phyloP scores from a whole-genome alignment of 2,113 vertebrate species.

The Sarotherodon lohbergeri region DNA sequence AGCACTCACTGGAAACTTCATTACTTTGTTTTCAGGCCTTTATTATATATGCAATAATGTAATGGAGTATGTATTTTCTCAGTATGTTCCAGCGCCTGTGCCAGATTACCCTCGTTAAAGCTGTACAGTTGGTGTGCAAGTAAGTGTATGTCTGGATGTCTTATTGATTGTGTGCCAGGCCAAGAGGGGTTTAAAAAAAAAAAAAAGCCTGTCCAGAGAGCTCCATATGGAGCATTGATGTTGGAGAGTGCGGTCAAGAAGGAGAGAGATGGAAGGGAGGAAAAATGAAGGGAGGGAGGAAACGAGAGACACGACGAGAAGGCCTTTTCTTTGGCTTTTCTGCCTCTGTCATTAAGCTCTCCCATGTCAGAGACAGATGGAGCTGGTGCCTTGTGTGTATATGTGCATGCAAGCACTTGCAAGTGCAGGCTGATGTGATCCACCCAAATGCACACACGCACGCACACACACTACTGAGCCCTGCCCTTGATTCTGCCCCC shows the following conservation, averaged over 20 bases:
- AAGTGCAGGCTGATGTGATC: conserved; percentile 56
- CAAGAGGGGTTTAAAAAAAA: conserved; percentile 25
- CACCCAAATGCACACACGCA: conserved; percentile 11
- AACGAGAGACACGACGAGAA: conserved; percentile 3
- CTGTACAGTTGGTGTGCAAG: conserved; percentile 8
- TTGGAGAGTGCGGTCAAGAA: conserved; percentile 60
- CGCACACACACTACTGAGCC: conserved; percentile 6
- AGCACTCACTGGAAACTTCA: conserved; percentile 27
- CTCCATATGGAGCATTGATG: conserved; percentile 72
- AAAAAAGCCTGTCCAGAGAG: conserved; percentile 50
- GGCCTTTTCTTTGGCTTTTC: conserved; percentile 63
- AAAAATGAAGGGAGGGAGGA: conserved; percentile 27
- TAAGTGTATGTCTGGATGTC: conserved; percentile 31
- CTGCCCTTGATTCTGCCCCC: conserved; percentile 50
- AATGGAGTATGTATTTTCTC: conserved; percentile 4
- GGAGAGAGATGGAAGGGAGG: conserved; percentile 25
- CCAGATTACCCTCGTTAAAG: conserved; percentile 31
- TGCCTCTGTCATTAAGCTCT: conserved; percentile 76
- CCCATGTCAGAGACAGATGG: conserved; percentile 73
- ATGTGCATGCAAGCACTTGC: conserved; percentile 16
- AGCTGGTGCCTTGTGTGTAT: conserved; percentile 43
- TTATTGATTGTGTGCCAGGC: conserved; percentile 61
- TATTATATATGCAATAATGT: background rate
- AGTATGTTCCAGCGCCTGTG: conserved; percentile 23
- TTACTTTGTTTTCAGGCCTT: conserved; percentile 16